These are phyloP conservation scores for Patella vulgata DNA, from an alignment of 1,140 invertebrate species.

Conservation along the genomic window DNA sequence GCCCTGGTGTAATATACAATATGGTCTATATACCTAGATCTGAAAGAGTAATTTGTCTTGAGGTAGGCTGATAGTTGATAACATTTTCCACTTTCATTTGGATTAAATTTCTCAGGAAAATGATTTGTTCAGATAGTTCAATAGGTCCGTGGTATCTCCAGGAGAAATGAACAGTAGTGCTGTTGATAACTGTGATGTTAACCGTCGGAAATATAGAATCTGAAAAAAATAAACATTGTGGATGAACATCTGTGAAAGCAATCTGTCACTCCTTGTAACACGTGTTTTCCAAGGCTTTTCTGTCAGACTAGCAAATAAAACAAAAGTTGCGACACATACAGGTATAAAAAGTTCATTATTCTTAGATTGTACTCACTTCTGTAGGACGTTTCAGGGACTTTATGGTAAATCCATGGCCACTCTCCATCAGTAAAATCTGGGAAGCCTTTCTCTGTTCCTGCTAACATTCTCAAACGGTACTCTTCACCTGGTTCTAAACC, in stretches of 20 bases:
- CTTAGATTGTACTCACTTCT: too few species aligned
- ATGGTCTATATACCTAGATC: background rate
- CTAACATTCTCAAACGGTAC: slow-evolving; percentile 73
- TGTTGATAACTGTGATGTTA: slow-evolving; percentile 10
- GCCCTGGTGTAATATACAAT: too few species aligned
- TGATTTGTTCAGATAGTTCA: background rate
- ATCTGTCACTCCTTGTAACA: slow-evolving; percentile 7
- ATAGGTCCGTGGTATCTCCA: slow-evolving; percentile 8
- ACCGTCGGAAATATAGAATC: slow-evolving; percentile 3
- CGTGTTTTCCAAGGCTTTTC: too few species aligned
- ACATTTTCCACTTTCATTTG: background rate
- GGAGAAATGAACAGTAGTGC: slow-evolving; percentile 18
- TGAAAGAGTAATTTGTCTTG: slow-evolving; percentile 1
- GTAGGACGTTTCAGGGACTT: too few species aligned
- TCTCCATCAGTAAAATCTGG: slow-evolving; percentile 65
- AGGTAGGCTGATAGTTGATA: background rate
- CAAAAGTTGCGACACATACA: too few species aligned
- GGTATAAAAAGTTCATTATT: too few species aligned
- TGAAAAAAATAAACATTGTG: background rate
- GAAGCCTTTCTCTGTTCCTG: slow-evolving; percentile 63
- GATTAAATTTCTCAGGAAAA: slow-evolving; percentile 1
- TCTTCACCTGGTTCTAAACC: slow-evolving; percentile 70
- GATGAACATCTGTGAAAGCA: background rate
- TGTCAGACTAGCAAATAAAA: too few species aligned
- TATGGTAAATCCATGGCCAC: slow-evolving; percentile 69